phyloP scores from a whole-genome alignment of 1,140 invertebrate species.

The Drepana arcuata region DNA sequence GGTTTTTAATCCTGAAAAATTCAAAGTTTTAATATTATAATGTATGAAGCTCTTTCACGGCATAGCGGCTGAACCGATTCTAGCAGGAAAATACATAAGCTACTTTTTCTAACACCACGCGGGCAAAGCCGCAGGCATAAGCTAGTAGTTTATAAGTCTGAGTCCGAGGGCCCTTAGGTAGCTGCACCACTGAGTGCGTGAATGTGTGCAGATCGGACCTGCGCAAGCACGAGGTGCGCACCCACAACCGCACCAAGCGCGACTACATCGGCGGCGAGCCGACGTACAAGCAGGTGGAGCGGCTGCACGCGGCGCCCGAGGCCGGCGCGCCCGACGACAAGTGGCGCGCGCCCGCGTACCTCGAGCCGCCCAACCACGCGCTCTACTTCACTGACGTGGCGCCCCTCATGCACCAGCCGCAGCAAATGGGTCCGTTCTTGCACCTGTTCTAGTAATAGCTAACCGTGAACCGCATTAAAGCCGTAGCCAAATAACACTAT shows the following conservation, averaged over 20 bases:
- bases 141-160: no score
- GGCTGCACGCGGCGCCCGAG: slow-evolving; percentile 40
- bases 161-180: no score
- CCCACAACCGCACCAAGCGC: slow-evolving; percentile 55
- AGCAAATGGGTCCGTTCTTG: slow-evolving; percentile 31
- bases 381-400: slow-evolving; percentile 46
- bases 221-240: slow-evolving; percentile 54
- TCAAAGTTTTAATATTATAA: no score
- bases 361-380: slow-evolving; percentile 22
- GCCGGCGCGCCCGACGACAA: slow-evolving; percentile 28
- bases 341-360: slow-evolving; percentile 25
- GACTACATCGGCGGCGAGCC: slow-evolving; percentile 60
- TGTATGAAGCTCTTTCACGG: no score
- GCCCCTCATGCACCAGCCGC: slow-evolving; percentile 35
- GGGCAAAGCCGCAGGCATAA: no score
- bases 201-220: slow-evolving; percentile 51
- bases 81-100: no score
- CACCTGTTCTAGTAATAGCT: no score
- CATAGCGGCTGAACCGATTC: no score
- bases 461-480: no score
- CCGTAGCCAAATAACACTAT: neutral
- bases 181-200: no score
- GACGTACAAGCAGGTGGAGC: slow-evolving; percentile 53
- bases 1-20: no score
- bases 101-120: no score